Conservation (phyloP, 2,113 vertebrate genomes). For the Indri indri region DNA sequence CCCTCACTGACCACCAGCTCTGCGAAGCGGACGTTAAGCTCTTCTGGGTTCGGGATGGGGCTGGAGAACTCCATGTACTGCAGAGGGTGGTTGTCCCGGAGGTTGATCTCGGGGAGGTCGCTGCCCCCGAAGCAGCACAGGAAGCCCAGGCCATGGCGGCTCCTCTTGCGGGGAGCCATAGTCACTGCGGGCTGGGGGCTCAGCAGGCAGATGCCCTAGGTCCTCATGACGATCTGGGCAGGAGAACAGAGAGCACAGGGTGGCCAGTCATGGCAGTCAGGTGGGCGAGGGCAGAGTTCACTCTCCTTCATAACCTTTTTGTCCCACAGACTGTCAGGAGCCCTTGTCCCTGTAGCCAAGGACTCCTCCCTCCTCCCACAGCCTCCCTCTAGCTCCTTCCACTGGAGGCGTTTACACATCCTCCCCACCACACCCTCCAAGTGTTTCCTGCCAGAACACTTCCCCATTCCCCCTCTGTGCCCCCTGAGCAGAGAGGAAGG, state of each 20-base stretch:
- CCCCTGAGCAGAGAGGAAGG: neutral
- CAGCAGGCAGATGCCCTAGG: constrained; percentile 85
- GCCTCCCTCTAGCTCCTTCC: neutral
- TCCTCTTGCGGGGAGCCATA: constrained; percentile 97
- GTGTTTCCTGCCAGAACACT: neutral
- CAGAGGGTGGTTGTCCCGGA: constrained; percentile 94
- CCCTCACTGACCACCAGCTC: constrained; percentile 96
- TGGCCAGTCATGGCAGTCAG: neutral
- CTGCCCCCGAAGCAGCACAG: constrained; percentile 95
- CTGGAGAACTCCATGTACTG: constrained; percentile 96
- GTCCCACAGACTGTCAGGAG: neutral
- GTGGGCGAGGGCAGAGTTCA: neutral
- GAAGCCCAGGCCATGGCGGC: constrained; percentile 94
- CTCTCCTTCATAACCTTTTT: neutral
- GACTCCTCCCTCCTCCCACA: neutral
- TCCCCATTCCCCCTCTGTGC: neutral
- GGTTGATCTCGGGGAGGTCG: constrained; percentile 95
- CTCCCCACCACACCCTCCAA: neutral
- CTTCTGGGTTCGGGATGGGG: constrained; percentile 94
- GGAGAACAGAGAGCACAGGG: neutral
- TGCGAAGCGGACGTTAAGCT: constrained; percentile 94
- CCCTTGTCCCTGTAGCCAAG: neutral
- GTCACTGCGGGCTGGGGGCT: constrained; percentile 77
- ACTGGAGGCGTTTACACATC: neutral
- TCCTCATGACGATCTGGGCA: constrained; percentile 91